Conservation (phyloP, 2,113 vertebrate species). For the Odocoileus hemionus region DNA sequence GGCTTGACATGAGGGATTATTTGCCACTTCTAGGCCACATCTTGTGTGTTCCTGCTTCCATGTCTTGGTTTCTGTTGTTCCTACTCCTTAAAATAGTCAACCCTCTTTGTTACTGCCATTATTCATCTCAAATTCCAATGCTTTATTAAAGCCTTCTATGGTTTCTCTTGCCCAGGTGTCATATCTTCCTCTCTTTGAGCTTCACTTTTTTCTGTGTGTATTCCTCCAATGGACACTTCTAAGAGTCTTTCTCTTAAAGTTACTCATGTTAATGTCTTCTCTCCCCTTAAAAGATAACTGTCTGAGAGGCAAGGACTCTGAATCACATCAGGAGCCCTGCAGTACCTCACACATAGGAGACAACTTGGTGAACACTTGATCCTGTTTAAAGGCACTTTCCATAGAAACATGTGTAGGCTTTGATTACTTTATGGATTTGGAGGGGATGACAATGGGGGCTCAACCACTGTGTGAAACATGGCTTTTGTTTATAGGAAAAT, state of each 20-base stretch:
- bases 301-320: not conserved
- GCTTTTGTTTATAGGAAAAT: conserved; percentile 18
- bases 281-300: not conserved
- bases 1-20: not conserved
- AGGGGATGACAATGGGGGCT: not conserved
- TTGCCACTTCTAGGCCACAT: not conserved
- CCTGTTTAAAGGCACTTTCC: not conserved
- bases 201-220: not conserved
- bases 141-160: not conserved
- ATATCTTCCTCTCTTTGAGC: not conserved
- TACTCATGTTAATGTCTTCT: not conserved
- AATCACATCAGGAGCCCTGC: not conserved
- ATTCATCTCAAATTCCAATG: not conserved
- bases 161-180: not conserved
- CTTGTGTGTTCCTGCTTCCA: not conserved
- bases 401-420: not conserved
- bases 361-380: not conserved
- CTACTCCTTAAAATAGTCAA: not conserved
- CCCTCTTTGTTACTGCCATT: not conserved
- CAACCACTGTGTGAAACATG: not conserved
- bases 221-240: not conserved
- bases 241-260: not conserved
- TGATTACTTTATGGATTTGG: not conserved
- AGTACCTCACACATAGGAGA: not conserved
- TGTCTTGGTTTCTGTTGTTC: not conserved